Percentiles rank a stretch among this genome's conserved stretches.
Conservation (phyloP, 64 coral and sea anemone genomes). For the Astreopora myriophthalma region DNA sequence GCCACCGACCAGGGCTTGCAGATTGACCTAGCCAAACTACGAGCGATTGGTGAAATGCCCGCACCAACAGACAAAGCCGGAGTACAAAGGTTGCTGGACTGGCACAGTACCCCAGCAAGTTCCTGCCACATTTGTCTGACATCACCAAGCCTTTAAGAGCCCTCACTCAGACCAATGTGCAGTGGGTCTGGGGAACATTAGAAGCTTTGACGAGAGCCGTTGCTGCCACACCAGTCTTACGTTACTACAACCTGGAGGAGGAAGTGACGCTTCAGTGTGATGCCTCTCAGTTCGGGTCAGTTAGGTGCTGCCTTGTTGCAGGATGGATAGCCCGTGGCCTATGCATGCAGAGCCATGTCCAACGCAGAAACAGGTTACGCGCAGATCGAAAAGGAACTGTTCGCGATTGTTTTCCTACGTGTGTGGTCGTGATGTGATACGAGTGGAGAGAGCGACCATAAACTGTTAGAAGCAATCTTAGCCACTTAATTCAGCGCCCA, state of each 20-base stretch:
- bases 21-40: not conserved
- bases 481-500: too few relatives aligned
- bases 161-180: too few relatives aligned
- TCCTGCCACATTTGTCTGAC: too few relatives aligned
- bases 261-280: not conserved
- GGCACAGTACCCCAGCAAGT: too few relatives aligned
- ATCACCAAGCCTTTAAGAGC: too few relatives aligned
- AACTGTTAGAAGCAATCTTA: too few relatives aligned
- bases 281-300: not conserved
- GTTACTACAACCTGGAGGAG: not conserved
- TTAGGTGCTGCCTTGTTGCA: not conserved
- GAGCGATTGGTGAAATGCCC: not conserved
- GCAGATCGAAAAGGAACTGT: conserved; percentile 25
- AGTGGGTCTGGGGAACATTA: too few relatives aligned
- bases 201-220: not conserved
- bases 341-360: not conserved
- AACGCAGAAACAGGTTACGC: not conserved
- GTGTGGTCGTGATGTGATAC: too few relatives aligned
- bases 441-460: not conserved
- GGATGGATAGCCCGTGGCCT: not conserved
- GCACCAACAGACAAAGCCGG: too few relatives aligned
- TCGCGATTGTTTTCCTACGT: too few relatives aligned
- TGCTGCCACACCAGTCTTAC: not conserved
- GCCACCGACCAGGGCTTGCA: not conserved
- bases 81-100: too few relatives aligned